A percentile compares a stretch with the other conserved stretches of the same genome.
phyloP scores from a whole-genome alignment of 2,888 invertebrate genomes.

The Hetaerina titia region DNA sequence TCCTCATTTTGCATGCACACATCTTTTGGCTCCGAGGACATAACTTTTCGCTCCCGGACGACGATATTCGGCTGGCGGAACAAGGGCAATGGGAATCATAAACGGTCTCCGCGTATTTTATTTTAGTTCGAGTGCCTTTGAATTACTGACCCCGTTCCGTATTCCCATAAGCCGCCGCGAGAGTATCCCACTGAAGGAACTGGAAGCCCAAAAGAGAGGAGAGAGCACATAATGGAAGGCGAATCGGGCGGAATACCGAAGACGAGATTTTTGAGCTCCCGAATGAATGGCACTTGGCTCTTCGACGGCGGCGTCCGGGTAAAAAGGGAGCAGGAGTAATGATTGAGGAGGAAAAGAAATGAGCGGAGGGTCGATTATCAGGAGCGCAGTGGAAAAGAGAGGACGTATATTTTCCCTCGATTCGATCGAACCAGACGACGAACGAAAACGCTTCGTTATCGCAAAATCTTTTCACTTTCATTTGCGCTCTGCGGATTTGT shows the following conservation, averaged over 20 bases:
- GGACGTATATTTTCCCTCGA: neutral
- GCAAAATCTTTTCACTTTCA: neutral
- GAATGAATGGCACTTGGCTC: neutral
- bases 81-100: conserved; percentile 12
- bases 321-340: neutral
- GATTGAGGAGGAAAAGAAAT: neutral
- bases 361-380: neutral
- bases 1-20: neutral
- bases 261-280: neutral
- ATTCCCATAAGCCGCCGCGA: neutral
- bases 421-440: neutral
- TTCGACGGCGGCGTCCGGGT: neutral
- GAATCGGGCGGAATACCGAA: neutral
- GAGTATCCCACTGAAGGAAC: neutral
- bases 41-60: neutral
- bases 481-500: conserved; percentile 5
- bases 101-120: conserved; percentile 7
- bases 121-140: conserved; percentile 9
- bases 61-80: neutral
- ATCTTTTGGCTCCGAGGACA: neutral
- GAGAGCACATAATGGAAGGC: neutral
- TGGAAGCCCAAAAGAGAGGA: neutral
- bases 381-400: neutral
- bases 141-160: conserved; percentile 11
- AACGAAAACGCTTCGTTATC: neutral